These are phyloP conservation scores for Luperina nickerlii DNA, from an alignment of 2,888 invertebrate genomes.

Conservation along the genomic window DNA sequence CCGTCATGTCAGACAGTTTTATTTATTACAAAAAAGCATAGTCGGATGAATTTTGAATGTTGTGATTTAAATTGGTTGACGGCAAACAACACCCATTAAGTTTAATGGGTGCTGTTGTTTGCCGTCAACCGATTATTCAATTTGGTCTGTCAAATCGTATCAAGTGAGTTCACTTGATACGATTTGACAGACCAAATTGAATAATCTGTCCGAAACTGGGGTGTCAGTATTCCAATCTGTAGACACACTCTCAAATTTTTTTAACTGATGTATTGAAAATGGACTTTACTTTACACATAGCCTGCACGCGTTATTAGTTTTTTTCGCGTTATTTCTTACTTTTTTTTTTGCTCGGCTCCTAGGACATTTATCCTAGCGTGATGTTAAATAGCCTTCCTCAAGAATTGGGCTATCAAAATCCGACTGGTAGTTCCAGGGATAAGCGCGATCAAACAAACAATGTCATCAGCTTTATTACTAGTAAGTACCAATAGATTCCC, in stretches of 20 bases:
- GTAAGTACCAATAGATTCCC: not conserved
- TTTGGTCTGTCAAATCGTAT: no score
- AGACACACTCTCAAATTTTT: not conserved
- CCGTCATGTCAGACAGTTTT: not conserved
- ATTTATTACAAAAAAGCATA: not conserved
- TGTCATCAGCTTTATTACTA: not conserved
- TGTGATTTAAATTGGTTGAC: slow-evolving; percentile 7
- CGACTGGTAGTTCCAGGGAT: not conserved
- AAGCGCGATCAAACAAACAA: not conserved
- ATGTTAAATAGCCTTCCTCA: not conserved
- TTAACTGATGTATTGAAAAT: not conserved
- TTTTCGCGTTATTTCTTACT: not conserved
- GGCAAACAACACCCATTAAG: not conserved
- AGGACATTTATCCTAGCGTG: no score
- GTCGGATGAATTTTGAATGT: not conserved
- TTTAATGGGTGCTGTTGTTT: no score
- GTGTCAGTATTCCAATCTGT: slow-evolving; percentile 1
- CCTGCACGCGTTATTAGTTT: not conserved
- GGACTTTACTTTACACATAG: not conserved
- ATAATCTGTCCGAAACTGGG: slow-evolving; percentile 8
- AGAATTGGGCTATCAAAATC: not conserved
- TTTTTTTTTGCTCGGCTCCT: not conserved
- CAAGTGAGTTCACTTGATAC: slow-evolving; percentile 8
- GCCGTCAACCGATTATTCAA: no score
- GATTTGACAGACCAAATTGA: slow-evolving; percentile 15